Evolutionary conservation across 2,797 vertebrate species (phyloP).

Genomic region (Amphiprion clarkii): DNA sequence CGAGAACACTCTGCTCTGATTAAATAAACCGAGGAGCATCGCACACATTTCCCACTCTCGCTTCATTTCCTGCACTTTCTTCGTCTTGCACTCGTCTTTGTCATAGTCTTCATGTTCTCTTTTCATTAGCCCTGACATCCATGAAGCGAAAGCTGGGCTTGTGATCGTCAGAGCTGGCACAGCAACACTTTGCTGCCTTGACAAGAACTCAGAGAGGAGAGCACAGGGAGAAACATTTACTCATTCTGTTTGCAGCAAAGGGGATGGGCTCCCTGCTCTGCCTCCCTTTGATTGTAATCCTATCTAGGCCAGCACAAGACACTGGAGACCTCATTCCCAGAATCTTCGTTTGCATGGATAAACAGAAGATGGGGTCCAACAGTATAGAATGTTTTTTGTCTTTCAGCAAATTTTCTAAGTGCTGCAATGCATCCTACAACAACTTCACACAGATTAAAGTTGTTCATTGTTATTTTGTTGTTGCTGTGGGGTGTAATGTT

Average conservation of each 20-base stretch:
- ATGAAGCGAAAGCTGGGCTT: constrained; percentile 42
- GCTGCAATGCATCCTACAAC: constrained; percentile 37
- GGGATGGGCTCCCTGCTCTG: constrained; percentile 67
- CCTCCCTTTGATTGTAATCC: constrained; percentile 81
- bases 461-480: constrained; percentile 44
- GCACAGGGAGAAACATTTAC: constrained; percentile 72
- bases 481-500: constrained; percentile 26
- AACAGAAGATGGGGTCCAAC: constrained; percentile 58
- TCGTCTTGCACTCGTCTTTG: constrained; percentile 44
- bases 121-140: constrained; percentile 66
- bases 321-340: constrained; percentile 74
- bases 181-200: constrained; percentile 63
- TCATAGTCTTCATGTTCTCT: constrained; percentile 55
- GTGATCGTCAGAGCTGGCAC: constrained; percentile 59
- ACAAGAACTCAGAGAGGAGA: constrained; percentile 54
- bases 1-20: constrained; percentile 62
- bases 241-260: constrained; percentile 79
- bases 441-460: constrained; percentile 55
- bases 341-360: constrained; percentile 74
- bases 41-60: constrained; percentile 29
- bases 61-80: constrained; percentile 60
- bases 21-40: constrained; percentile 56
- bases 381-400: constrained; percentile 45
- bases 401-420: constrained; percentile 59
- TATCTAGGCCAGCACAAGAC: constrained; percentile 81